These are phyloP conservation scores for Bradypodion ventrale DNA, from an alignment of 2,797 vertebrate species.

Conservation along the genomic window DNA sequence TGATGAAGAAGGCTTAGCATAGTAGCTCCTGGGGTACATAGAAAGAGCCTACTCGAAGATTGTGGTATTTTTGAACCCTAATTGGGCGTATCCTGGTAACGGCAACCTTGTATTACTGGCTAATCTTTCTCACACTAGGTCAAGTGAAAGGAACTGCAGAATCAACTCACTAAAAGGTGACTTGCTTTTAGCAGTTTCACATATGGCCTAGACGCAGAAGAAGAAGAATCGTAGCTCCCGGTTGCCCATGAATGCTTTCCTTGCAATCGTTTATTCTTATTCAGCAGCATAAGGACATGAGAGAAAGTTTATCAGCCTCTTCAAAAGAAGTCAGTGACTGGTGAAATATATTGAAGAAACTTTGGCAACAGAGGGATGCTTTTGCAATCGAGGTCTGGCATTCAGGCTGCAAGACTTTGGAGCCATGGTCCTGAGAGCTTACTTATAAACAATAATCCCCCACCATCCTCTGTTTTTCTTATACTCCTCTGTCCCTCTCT, in stretches of 20 bases:
- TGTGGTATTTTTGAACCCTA: no score
- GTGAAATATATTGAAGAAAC: not conserved
- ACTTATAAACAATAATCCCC: not conserved
- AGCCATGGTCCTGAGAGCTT: conserved; percentile 1
- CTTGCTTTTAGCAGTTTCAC: no score
- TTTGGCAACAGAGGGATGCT: not conserved
- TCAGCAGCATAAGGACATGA: not conserved
- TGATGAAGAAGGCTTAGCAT: not conserved
- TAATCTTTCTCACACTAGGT: no score
- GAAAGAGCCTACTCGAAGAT: no score
- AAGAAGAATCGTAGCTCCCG: not conserved
- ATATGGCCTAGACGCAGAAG: no score
- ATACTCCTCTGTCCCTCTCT: not conserved
- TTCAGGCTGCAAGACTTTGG: not conserved
- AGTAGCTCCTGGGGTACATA: no score
- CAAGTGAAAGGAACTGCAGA: no score
- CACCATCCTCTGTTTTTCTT: not conserved
- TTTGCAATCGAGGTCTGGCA: not conserved
- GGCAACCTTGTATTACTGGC: no score
- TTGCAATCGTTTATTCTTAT: not conserved
- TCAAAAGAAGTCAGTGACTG: conserved; percentile 2
- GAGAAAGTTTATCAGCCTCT: not conserved
- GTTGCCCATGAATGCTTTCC: not conserved
- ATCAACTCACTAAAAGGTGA: no score
- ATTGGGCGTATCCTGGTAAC: no score